These are phyloP conservation scores for Podarcis muralis DNA, from an alignment of 2,113 vertebrate genomes.

Conservation along the genomic window DNA sequence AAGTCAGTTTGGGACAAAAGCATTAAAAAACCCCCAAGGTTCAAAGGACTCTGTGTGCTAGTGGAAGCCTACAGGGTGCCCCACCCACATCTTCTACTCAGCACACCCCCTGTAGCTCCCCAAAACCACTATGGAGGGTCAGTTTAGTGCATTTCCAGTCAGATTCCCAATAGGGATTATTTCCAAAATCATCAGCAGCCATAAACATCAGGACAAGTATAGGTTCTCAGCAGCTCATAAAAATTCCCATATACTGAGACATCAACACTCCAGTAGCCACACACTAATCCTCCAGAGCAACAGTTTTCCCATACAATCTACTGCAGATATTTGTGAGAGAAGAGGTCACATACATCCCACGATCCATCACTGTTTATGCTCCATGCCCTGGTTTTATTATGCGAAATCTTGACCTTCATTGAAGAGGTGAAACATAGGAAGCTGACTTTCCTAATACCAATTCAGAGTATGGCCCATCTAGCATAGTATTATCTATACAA, in stretches of 20 bases:
- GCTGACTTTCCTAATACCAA: not conserved
- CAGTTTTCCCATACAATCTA: not conserved
- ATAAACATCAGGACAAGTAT: slow-evolving; percentile 21
- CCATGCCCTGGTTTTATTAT: not conserved
- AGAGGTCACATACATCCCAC: not conserved
- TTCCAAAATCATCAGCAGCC: not conserved
- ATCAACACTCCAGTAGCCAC: not conserved
- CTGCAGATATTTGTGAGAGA: not conserved
- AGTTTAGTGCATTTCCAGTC: slow-evolving; percentile 34
- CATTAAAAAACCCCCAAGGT: not conserved
- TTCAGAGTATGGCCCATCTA: not conserved
- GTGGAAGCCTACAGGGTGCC: too few species aligned
- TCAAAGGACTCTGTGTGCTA: too few species aligned
- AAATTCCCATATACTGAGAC: not conserved
- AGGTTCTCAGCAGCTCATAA: not conserved
- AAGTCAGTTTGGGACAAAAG: not conserved
- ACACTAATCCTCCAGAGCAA: not conserved
- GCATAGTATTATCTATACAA: not conserved
- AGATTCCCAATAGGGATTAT: slow-evolving; percentile 28
- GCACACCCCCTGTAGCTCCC: too few species aligned
- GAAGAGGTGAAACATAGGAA: not conserved
- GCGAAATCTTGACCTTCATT: not conserved
- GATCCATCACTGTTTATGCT: not conserved
- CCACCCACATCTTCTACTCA: too few species aligned
- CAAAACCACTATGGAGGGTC: not conserved